These are phyloP conservation scores for Furcifer pardalis DNA, from an alignment of 2,797 vertebrate species.

Conservation along the genomic window DNA sequence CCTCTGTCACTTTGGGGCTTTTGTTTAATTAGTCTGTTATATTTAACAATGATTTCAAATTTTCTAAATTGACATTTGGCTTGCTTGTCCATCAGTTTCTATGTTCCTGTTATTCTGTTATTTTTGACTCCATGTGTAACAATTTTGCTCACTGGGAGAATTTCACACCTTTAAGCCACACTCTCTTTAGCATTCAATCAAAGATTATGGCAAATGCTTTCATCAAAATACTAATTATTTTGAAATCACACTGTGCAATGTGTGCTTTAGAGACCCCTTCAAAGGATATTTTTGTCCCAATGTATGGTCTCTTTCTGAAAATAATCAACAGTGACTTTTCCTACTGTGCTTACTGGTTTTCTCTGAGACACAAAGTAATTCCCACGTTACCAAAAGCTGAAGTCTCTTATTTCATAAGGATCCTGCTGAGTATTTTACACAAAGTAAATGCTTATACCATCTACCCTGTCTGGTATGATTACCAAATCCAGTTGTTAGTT, in stretches of 20 bases:
- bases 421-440: no score
- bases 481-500: no score
- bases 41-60: slow-evolving; percentile 10
- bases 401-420: no score
- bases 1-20: slow-evolving; percentile 1
- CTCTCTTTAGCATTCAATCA: slow-evolving; percentile 24
- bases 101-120: neutral
- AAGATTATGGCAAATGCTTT: slow-evolving; percentile 20
- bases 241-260: neutral
- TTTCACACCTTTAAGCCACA: neutral
- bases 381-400: neutral
- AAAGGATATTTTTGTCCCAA: neutral
- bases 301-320: neutral
- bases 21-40: slow-evolving; percentile 37
- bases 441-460: neutral
- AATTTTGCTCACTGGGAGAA: neutral
- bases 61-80: neutral
- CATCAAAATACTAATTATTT: slow-evolving; percentile 32
- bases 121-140: accelerated
- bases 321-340: neutral
- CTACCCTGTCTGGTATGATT: neutral
- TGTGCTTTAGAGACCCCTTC: neutral
- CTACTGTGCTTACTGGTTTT: slow-evolving; percentile 12
- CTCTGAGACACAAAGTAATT: slow-evolving; percentile 6
- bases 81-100: slow-evolving; percentile 12